Conservation (phyloP, 2,888 invertebrate genomes). For the Agrotis exclamationis region DNA sequence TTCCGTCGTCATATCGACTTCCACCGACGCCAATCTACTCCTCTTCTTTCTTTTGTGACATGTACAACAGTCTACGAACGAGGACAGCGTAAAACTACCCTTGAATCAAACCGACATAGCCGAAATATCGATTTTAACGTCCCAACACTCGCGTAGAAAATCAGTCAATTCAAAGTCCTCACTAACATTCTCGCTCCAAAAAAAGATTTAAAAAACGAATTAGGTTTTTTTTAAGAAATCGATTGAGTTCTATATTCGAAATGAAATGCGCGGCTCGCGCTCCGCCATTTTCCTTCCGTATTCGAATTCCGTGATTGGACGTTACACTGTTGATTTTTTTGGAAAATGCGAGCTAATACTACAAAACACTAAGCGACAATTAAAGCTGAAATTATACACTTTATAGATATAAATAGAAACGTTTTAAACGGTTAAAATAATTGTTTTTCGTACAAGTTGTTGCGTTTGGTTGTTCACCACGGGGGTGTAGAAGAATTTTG, state of each 20-base stretch:
- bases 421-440: slow-evolving; percentile 69
- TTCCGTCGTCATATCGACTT: slow-evolving; percentile 89
- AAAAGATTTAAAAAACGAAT: slow-evolving; percentile 55
- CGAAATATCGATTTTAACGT: slow-evolving; percentile 82
- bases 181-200: slow-evolving; percentile 74
- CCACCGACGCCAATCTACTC: slow-evolving; percentile 82
- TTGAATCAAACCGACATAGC: slow-evolving; percentile 71
- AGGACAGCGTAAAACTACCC: slow-evolving; percentile 78
- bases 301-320: slow-evolving; percentile 69
- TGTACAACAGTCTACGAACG: slow-evolving; percentile 84
- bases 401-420: slow-evolving; percentile 64
- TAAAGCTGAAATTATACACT: slow-evolving; percentile 65
- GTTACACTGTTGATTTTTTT: slow-evolving; percentile 65
- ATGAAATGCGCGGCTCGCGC: slow-evolving; percentile 71
- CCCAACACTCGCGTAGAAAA: slow-evolving; percentile 70
- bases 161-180: slow-evolving; percentile 72
- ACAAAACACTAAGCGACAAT: slow-evolving; percentile 80
- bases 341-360: slow-evolving; percentile 57
- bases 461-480: slow-evolving; percentile 86
- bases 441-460: slow-evolving; percentile 80
- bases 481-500: slow-evolving; percentile 88
- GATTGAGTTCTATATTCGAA: slow-evolving; percentile 72
- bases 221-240: slow-evolving; percentile 52
- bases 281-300: slow-evolving; percentile 86
- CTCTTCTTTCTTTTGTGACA: slow-evolving; percentile 85